phyloP scores from a whole-genome alignment of 1,140 invertebrate species.

The Brachionus asplanchnoidis region DNA sequence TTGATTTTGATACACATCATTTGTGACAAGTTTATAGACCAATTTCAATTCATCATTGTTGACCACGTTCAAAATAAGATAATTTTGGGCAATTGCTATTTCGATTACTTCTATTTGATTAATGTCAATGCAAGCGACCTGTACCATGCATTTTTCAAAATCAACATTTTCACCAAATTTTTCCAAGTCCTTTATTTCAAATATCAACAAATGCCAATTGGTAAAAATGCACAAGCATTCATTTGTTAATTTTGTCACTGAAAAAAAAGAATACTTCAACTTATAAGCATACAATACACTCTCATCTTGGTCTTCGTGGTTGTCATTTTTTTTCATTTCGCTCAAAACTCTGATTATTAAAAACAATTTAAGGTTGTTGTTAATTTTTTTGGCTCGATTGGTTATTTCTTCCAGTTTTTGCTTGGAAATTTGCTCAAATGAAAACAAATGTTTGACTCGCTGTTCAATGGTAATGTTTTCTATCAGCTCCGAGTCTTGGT shows the following conservation, averaged over 20 bases:
- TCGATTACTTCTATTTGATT: conserved; percentile 31
- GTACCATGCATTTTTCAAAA: neutral
- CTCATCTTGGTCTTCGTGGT: neutral
- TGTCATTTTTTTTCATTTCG: conserved; percentile 1
- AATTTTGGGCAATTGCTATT: neutral
- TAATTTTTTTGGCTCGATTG: neutral
- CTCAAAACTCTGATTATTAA: neutral
- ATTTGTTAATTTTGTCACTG: neutral
- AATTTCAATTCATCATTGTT: neutral
- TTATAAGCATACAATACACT: neutral
- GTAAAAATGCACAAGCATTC: conserved; percentile 20
- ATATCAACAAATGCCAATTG: conserved; percentile 4
- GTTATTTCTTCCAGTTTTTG: conserved; percentile 8
- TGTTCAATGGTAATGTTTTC: neutral
- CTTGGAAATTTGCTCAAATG: neutral
- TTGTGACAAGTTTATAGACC: neutral
- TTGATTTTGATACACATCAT: conserved; percentile 13
- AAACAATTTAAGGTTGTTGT: conserved; percentile 12
- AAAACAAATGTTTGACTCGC: neutral
- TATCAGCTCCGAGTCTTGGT: neutral
- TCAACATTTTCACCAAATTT: neutral
- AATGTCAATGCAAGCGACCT: neutral
- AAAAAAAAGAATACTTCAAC: neutral
- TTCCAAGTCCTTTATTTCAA: neutral
- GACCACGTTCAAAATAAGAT: neutral